phyloP scores from a whole-genome alignment of 1,140 invertebrate species.

The Pogonus chalceus region DNA sequence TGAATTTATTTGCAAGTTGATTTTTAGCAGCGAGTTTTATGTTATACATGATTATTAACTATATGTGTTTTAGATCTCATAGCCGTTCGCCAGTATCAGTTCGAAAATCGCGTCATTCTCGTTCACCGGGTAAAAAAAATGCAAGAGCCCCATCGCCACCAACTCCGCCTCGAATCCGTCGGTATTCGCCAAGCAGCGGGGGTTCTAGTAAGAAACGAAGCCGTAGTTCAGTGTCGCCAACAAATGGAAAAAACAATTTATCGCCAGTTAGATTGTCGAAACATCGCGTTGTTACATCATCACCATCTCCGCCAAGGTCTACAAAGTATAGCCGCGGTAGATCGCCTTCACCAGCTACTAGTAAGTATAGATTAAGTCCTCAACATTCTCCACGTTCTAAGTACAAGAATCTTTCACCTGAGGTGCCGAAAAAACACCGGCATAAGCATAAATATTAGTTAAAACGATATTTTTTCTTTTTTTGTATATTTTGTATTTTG shows the following conservation, averaged over 20 bases:
- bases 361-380: slow-evolving; percentile 17
- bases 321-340: slow-evolving; percentile 11
- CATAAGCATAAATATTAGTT: slow-evolving; percentile 32
- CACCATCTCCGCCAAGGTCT: slow-evolving; percentile 21
- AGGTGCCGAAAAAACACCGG: slow-evolving; percentile 28
- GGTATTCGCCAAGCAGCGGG: slow-evolving; percentile 25
- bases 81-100: slow-evolving; percentile 27
- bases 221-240: slow-evolving; percentile 25
- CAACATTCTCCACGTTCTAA: slow-evolving; percentile 20
- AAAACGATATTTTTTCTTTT: background rate
- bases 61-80: slow-evolving; percentile 29
- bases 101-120: slow-evolving; percentile 4
- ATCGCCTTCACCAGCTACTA: slow-evolving; percentile 16
- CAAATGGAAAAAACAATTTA: slow-evolving; percentile 24
- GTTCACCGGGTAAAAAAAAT: slow-evolving; percentile 29
- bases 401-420: slow-evolving; percentile 24
- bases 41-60: slow-evolving; percentile 9
- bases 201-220: slow-evolving; percentile 23
- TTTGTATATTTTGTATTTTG: background rate
- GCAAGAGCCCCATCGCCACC: slow-evolving; percentile 24
- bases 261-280: slow-evolving; percentile 21
- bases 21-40: no score
- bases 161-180: slow-evolving; percentile 28
- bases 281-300: slow-evolving; percentile 21
- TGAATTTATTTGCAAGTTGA: background rate